A percentile compares a stretch with the other conserved stretches of the same genome.
Evolutionary conservation across 2,113 vertebrate species (phyloP).

Genomic region (Macquaria australasica): DNA sequence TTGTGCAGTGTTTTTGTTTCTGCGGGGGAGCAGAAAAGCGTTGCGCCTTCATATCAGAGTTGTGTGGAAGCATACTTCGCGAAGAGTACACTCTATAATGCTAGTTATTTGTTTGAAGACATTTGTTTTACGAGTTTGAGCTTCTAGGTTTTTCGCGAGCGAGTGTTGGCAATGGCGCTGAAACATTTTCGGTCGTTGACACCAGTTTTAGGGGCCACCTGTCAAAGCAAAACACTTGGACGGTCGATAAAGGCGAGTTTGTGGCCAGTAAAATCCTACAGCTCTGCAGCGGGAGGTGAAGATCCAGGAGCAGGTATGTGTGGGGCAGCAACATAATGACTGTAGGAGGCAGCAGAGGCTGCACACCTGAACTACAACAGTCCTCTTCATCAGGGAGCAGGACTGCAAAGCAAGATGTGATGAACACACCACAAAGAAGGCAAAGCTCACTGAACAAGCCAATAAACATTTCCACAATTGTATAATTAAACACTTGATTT

Average conservation of each 20-base stretch:
- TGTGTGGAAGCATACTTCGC: neutral
- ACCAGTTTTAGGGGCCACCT: neutral
- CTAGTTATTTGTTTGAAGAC: too few relatives aligned
- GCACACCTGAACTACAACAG: neutral
- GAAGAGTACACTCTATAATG: rapidly evolving
- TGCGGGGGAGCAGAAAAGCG: neutral
- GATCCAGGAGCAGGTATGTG: conserved; percentile 22
- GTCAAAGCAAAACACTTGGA: neutral
- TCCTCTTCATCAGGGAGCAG: too few relatives aligned
- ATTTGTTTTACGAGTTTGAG: neutral
- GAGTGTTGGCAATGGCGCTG: conserved; percentile 42
- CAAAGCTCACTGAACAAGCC: neutral
- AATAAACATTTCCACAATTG: too few relatives aligned
- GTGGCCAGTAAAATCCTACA: conserved; percentile 3
- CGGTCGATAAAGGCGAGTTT: neutral
- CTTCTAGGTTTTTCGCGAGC: neutral
- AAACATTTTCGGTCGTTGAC: conserved; percentile 2
- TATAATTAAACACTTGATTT: neutral
- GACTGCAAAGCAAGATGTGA: too few relatives aligned
- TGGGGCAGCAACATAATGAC: neutral
- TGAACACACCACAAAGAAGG: neutral
- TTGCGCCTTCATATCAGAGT: neutral
- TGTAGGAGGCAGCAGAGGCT: conserved; percentile 39
- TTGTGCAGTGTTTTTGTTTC: conserved; percentile 19
- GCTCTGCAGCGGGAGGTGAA: conserved; percentile 10